Base-by-base conservation (phyloP, 1,140 invertebrate genomes). In the Drosophila nigrodunni region DNA sequence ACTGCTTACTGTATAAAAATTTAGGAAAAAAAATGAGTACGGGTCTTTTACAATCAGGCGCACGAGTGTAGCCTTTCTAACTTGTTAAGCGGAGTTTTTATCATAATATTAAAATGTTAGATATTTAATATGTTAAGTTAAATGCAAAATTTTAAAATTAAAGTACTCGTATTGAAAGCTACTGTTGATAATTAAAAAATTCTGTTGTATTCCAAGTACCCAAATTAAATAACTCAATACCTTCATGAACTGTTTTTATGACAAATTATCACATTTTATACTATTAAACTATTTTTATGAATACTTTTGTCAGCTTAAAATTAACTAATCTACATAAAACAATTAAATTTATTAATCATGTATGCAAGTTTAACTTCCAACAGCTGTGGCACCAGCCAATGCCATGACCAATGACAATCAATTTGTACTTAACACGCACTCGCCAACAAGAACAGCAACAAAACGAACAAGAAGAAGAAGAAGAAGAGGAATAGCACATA, bases 401-500 rank as follows among this genome's bases (percentile, higher is more conserved):
- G 80, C 80, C 85, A 88, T 79, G 83, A 87, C 83, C 83, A 87
- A 80, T 87, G 83, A 87, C 80, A 87, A 80, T 88, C 70, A 76
- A 71, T 89, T 80, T 74, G 49, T 64, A 54, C 77, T 74, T 57
- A 76, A 60, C 83, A 89, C 83, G 77, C 83, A 87, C 66, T 67
- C 46, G 47, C 54, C 70, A 50, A 9, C 37, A 43, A 52, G 3
- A 39, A n/a, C 46, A 52, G 15, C 41, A 39, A 50, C 5, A 64
- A 43, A 21, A 21, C 18, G n/a, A 65, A 7, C 10, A 55, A 18
- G 21, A 64, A 37, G 9, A 25, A 7, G 7, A 54, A 18, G n/a
- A 43, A 10, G 0, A 39, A 39, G 2, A 7, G 1, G 2, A 39
- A 5, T n/a, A 30, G 15, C 44, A 30, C 21, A 60, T 52, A 66